Base-by-base conservation (phyloP, 30 jellyfish, hydroid and myxozoan genomes). In the Cassiopea xamachana region DNA sequence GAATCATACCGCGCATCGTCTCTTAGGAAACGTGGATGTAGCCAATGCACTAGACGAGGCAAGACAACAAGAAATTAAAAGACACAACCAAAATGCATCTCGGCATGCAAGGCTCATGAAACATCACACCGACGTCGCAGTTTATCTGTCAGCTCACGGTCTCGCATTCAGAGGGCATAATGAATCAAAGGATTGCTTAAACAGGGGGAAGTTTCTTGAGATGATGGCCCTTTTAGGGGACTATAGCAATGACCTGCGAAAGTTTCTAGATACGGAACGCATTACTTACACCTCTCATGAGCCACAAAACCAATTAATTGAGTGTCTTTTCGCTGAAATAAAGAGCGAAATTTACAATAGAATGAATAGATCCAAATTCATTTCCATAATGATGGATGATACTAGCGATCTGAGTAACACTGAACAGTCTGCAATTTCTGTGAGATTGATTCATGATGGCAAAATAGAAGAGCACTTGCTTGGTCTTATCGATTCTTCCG, bases 391-490 rank as follows among this genome's bases (percentile, higher is more conserved):
- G 94, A 87, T 87, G 94, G 94, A 87, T 68, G 94, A 87, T 58
- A 87, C 89, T 69, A 77, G 85, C 48, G 94, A 87, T 72, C 15
- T 47, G 58, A 78, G 94, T 73, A 87, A 77, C 60, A 64, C 60
- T 69, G 94, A 87, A 72, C 94, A 87, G 67, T 87, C 94, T 1
- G 94, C 82, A 10, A 89, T 87, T 12, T 77, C 90, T 7, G 94
- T 87, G 17, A 47, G 90, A 69, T 90, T 76, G 60, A 79, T 87
- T 16, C 27, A 77, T 71, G 4, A 87, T 68, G 89, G 85, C n/a
- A 64, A 87, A 48, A 60, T 87, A n/a, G 92, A 84, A 51, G 92
- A 84, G 75, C 92, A 84, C 51, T 13, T 84, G 85, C 77, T 84
- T 15, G 92, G 67, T 4, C 45, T 84, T 46, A 70, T 73, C 17